Percentiles rank a stretch among this genome's conserved stretches.
These are phyloP conservation scores for Enteromius fasciolatus DNA, from an alignment of 2,797 vertebrate species.

Conservation along the genomic window DNA sequence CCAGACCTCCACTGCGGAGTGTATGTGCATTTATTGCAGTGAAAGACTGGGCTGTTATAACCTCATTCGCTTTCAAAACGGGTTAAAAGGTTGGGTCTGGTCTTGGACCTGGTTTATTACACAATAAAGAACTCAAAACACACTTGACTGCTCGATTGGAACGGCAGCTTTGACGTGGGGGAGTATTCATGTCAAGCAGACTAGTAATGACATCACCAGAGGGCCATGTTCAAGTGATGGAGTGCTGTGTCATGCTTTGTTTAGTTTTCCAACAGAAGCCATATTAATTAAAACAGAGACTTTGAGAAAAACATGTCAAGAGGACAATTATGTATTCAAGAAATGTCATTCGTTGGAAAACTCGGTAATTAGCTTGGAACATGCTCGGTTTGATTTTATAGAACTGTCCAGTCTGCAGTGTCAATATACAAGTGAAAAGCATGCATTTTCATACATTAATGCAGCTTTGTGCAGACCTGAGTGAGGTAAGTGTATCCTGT, in stretches of 20 bases:
- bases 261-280: conserved; percentile 74
- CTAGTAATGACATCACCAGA: conserved; percentile 68
- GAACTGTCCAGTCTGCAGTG: conserved; percentile 17
- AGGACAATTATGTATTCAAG: conserved; percentile 51
- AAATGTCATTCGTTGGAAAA: conserved; percentile 43
- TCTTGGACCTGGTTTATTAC: conserved; percentile 52
- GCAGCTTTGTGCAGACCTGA: conserved; percentile 26
- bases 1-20: conserved; percentile 10
- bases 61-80: conserved; percentile 33
- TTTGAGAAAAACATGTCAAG: conserved; percentile 69
- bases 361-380: conserved; percentile 40
- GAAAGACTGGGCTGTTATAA: conserved; percentile 42
- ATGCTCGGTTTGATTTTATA: conserved; percentile 32
- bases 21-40: conserved; percentile 31
- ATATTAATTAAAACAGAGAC: conserved; percentile 64
- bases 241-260: conserved; percentile 71
- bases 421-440: conserved; percentile 36
- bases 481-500: conserved; percentile 32
- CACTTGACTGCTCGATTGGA: conserved; percentile 41
- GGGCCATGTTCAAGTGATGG: conserved; percentile 65
- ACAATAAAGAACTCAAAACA: conserved; percentile 49
- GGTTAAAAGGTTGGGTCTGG: conserved; percentile 42
- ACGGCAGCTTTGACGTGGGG: conserved; percentile 46
- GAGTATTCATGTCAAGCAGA: conserved; percentile 48
- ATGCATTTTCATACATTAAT: conserved; percentile 41